These are phyloP conservation scores for Thecocarcelia acutangulata DNA, from an alignment of 2,888 invertebrate genomes.

Conservation along the genomic window DNA sequence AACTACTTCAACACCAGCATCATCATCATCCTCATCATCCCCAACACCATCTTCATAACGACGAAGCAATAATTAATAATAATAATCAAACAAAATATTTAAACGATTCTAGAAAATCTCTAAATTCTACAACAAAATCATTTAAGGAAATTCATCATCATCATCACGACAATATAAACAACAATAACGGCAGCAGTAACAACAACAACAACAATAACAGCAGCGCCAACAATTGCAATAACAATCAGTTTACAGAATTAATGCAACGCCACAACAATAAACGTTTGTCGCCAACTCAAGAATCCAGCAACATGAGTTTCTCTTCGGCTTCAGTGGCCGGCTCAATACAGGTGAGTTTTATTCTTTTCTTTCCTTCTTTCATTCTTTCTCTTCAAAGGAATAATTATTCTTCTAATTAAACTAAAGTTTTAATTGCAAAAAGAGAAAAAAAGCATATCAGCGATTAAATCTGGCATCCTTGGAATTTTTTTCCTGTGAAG, in stretches of 20 bases:
- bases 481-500: neutral
- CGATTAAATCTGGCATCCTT: neutral
- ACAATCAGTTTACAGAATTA: constrained; percentile 61
- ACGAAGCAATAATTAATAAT: constrained; percentile 57
- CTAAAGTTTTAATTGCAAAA: constrained; percentile 5
- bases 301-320: constrained; percentile 79
- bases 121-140: constrained; percentile 70
- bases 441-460: neutral
- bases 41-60: constrained; percentile 47
- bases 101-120: constrained; percentile 66
- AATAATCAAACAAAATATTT: constrained; percentile 50
- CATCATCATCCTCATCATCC: constrained; percentile 33
- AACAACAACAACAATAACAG: constrained; percentile 38
- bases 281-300: constrained; percentile 53
- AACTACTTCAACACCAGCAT: constrained; percentile 40
- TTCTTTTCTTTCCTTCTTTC: no score
- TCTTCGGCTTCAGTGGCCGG: constrained; percentile 81
- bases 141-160: constrained; percentile 62
- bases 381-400: no score
- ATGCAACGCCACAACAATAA: constrained; percentile 60
- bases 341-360: constrained; percentile 80
- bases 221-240: constrained; percentile 39
- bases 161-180: constrained; percentile 66
- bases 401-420: neutral
- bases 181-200: constrained; percentile 67